Base-by-base conservation (phyloP, 2,113 vertebrate species). In the Speoplatyrhinus poulsoni region DNA sequence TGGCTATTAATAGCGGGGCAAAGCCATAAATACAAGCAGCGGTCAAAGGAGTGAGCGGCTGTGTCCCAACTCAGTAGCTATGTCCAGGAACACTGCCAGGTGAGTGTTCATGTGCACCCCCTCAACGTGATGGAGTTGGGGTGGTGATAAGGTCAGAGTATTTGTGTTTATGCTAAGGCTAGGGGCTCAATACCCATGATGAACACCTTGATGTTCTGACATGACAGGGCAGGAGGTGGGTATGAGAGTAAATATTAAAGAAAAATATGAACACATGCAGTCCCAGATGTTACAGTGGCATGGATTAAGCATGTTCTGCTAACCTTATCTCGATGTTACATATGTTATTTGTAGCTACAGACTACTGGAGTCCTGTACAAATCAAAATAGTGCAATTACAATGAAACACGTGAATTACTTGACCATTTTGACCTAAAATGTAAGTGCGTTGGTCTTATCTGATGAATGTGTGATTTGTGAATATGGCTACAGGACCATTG, bases 1-100 rank as follows among this genome's bases (percentile, higher is more conserved):
- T 46, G 49, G 78, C 85, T 91, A 88, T 87, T 82, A 85, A 89
- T 91, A 92, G 83, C 59, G 81, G 26, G 76, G 58, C 77, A 65
- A 72, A 81, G 81, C 81, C 81, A 82, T 71, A 86, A 81, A 76
- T 69, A 67, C 75, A 77, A 76, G 67, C 57, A 69, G 81, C 64
- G 62, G 79, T 85, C 78, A 89, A 83, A 82, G 66, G 79, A 82
- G 82, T 88, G 77, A 88, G 81, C 79, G 76, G 75, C 75, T 73
- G 82, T 69, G 50, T 72, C 62, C 83, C 72, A 74, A 76, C 54
- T 77, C 12, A 41, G 32, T 46, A 67, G 80, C 70, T 72, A 57
- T 47, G 19, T 54, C 47, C 52, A 15, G 58, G 2, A 3, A 75
- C 9, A 6, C 17, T 15, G 9, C 56, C 73, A 75, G 79, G 70